Base-by-base conservation (phyloP, 2,888 invertebrate species). In the Drymonia ruficornis region DNA sequence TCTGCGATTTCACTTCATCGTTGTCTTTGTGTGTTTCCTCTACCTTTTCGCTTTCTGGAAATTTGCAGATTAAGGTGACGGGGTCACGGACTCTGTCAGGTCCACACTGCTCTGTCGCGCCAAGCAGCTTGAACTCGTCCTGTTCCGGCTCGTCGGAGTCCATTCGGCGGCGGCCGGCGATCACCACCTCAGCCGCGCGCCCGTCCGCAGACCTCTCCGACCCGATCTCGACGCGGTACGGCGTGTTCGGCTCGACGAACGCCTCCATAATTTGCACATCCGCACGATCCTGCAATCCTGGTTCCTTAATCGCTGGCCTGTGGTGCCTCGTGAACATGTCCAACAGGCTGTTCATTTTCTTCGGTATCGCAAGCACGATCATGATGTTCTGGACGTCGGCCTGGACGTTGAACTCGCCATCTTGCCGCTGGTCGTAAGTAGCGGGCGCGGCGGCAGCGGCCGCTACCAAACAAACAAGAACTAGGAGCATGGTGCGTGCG, bases 311-410 rank as follows among this genome's bases (percentile, higher is more conserved):
- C 1, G 66, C 53, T 13, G 60, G 74, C 55, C 82, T 83, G 50
- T 75, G 59, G 18, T 54, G 66, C 50, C 66, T 70, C 3, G 61
- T 63, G 42, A 85, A 65, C 3, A 85, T 15, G 47, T 75, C 78
- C 19, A 72, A 48, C 1, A 83, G 60, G 9, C 69, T 49, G 0
- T 73, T 61, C 56, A 82, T 49, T 57, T 86, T 87, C 46, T 81
- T 75, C 3, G 94, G 94, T 19, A 95, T 86, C 0, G 95, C 94
- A n/a, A 96, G 81, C 28, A 97, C 81, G 50, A 97, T 85, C 62
- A 96, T 89, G 62, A 97, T 94, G 75, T 97, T 96, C 64, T 96
- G 95, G 11, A 97, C 85, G 78, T 96, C 95, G 0, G 96, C 95
- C 50, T 95, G 93, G 12, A 96, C 93, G 82, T 97, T 96, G 61